These are phyloP conservation scores for Cryptotis parvus DNA, from an alignment of 2,113 vertebrate genomes.

Conservation along the genomic window DNA sequence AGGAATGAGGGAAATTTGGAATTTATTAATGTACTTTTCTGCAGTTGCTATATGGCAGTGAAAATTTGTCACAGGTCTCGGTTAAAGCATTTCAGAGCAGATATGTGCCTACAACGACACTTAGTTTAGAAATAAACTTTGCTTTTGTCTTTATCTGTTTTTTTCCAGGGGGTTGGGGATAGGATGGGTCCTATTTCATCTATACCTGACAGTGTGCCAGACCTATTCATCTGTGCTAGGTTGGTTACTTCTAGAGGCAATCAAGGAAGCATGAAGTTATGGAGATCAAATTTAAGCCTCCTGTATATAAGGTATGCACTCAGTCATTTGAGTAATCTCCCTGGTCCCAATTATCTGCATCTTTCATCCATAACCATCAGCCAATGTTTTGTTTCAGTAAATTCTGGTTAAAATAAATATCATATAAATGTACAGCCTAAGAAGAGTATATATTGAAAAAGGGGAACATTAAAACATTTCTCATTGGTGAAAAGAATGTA, in stretches of 20 bases:
- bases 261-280: no score
- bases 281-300: no score
- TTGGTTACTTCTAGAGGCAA: no score
- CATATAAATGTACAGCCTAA: constrained; percentile 12
- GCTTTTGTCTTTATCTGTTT: not conserved
- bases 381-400: constrained; percentile 52
- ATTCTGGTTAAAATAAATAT: constrained; percentile 55
- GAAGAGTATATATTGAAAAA: not conserved
- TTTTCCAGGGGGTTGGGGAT: no score
- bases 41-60: not conserved
- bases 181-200: no score
- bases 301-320: no score
- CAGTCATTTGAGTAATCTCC: no score
- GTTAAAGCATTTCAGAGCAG: constrained; percentile 14
- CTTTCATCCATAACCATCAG: not conserved
- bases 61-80: not conserved
- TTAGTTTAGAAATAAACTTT: constrained; percentile 5
- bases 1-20: not conserved
- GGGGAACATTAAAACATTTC: not conserved
- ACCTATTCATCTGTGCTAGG: no score
- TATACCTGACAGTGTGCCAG: no score
- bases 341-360: not conserved
- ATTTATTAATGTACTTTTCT: not conserved
- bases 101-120: not conserved
- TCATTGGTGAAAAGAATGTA: no score